Conservation (phyloP, 2,888 invertebrate species). For the Rotaria socialis region DNA sequence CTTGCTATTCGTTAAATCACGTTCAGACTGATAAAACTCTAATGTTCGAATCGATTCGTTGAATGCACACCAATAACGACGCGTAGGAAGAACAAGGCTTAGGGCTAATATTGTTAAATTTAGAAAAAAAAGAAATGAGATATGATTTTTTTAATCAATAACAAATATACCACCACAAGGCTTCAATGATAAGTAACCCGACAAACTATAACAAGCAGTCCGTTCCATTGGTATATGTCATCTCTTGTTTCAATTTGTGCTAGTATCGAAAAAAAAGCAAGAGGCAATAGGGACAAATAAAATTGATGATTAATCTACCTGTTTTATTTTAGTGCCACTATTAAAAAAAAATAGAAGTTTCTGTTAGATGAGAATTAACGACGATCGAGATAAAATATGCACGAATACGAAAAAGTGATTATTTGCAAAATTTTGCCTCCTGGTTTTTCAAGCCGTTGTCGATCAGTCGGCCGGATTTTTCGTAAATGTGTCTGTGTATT, state of each 20-base stretch:
- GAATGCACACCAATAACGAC: conserved; percentile 34
- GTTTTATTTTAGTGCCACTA: neutral
- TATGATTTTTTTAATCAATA: neutral
- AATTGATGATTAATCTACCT: neutral
- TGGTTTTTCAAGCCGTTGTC: neutral
- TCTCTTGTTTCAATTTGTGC: neutral
- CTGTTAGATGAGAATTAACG: no score
- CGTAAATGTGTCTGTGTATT: neutral
- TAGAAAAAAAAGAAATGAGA: neutral
- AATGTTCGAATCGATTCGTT: conserved; percentile 15
- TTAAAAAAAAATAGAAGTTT: neutral
- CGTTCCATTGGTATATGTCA: neutral
- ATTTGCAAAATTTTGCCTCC: neutral
- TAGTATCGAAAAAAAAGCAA: neutral
- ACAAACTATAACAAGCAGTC: neutral
- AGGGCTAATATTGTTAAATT: neutral
- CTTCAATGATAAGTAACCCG: conserved; percentile 10
- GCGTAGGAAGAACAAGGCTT: conserved; percentile 19
- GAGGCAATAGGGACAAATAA: neutral
- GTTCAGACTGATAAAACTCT: conserved; percentile 19
- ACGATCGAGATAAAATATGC: no score
- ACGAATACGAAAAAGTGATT: neutral
- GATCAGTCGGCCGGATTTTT: neutral
- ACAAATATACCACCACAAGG: neutral
- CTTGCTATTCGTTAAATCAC: neutral